Base-by-base conservation (phyloP, 2,888 invertebrate species). In the Dusona sp. region DNA sequence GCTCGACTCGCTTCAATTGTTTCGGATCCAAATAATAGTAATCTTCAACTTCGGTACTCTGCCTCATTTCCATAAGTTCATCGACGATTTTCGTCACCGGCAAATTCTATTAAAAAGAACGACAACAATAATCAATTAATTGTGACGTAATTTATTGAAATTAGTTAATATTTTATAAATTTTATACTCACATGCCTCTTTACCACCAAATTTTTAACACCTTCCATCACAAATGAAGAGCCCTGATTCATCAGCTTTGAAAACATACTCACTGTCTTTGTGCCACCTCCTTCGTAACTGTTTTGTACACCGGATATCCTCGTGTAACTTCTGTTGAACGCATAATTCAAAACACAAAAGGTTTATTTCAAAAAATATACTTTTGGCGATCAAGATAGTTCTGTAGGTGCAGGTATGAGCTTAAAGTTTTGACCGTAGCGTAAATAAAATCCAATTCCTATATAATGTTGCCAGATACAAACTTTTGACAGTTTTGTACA, bases 181-280 rank as follows among this genome's bases (percentile, higher is more conserved):
- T 8, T 9, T 16, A 48, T 70, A 96, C 97, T 96, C 94, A 98
- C 98, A 95, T 99, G 99, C 95, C 98, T 97, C 95, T 99, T 99
- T 11, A 99, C 98, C 25, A 99, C 99, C 91, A 99, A 96, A 95
- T 99, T 99, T 95, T 99, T 99, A 0, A 99, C 99, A 54, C 99
- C 99, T 94, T 99, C 99, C 99, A 99, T 99, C 0, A 99, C 99
- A 94, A 99, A 99, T 51, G 98, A 98, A 0, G 99, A 99, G 33
- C 99, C 99, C 93, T 99, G 99, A 11, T 98, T 98, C 91, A 99
- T 98, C 80, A 99, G 95, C 94, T 99, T 99, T 11, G 99, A 98
- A 95, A 99, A 99, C 99, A 99, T 99, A 87, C 97, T 98, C 1
- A 99, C 98, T 0, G 99, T 99, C 95, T 98, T 99, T 0, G 99